Conservation (phyloP, 2,888 invertebrate genomes). For the Smittia aterrima region DNA sequence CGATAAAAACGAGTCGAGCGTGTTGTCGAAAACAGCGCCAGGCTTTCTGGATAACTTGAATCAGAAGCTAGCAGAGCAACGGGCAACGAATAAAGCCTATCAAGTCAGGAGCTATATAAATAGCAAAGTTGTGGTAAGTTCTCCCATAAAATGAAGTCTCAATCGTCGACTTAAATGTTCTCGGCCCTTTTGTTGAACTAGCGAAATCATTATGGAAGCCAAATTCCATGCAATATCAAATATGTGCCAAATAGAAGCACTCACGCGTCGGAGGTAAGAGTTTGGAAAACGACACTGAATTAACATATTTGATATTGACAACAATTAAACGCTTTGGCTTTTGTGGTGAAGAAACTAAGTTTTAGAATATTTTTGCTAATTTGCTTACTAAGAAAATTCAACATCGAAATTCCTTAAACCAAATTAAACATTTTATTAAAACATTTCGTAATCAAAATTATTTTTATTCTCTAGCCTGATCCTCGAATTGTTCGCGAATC, state of each 20-base stretch:
- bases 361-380: neutral
- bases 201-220: constrained; percentile 28
- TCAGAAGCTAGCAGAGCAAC: constrained; percentile 69
- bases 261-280: constrained; percentile 26
- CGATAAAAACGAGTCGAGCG: constrained; percentile 53
- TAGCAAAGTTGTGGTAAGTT: constrained; percentile 65
- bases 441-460: no score
- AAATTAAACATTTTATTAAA: no score
- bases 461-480: constrained; percentile 60
- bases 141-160: neutral
- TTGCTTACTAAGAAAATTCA: no score
- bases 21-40: constrained; percentile 55
- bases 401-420: neutral
- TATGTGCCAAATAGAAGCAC: constrained; percentile 26
- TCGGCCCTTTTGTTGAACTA: constrained; percentile 2
- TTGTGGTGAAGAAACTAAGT: neutral
- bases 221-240: constrained; percentile 41
- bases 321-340: constrained; percentile 8
- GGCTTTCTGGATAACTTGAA: constrained; percentile 78
- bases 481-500: constrained; percentile 79
- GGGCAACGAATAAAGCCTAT: constrained; percentile 61
- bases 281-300: neutral
- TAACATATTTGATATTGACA: constrained; percentile 40
- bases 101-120: constrained; percentile 72
- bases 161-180: neutral